phyloP scores from a whole-genome alignment of 2,113 vertebrate species.

The Agelaius tricolor region DNA sequence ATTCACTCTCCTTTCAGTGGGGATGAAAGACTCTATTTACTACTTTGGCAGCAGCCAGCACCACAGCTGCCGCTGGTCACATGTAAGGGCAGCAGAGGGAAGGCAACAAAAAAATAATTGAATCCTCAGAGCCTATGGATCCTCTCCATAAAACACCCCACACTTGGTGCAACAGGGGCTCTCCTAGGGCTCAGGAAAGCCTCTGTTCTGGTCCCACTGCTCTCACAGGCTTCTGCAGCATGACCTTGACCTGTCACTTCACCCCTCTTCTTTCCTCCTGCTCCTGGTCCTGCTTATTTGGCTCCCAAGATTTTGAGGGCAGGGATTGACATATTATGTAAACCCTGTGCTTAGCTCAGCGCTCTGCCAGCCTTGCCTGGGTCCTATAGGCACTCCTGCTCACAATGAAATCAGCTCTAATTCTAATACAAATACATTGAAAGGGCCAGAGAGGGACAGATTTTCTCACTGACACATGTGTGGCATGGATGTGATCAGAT shows the following conservation, averaged over 20 bases:
- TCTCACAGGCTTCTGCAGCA: neutral
- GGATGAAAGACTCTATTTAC: constrained; percentile 57
- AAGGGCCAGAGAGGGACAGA: neutral
- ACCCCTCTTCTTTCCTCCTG: neutral
- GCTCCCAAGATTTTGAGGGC: neutral
- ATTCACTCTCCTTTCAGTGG: constrained; percentile 36
- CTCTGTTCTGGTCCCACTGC: neutral
- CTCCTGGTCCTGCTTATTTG: neutral
- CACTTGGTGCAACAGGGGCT: neutral
- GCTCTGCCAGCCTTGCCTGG: neutral
- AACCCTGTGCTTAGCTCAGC: neutral
- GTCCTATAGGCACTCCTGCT: neutral
- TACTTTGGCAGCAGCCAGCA: constrained; percentile 27
- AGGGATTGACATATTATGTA: neutral
- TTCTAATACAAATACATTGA: neutral
- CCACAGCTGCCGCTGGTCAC: constrained; percentile 18
- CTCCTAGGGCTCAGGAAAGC: neutral
- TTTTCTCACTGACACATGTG: neutral
- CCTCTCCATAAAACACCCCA: neutral
- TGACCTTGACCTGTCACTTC: neutral
- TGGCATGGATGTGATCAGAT: neutral
- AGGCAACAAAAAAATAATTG: neutral
- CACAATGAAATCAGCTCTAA: neutral
- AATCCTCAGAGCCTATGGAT: neutral
- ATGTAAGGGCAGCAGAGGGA: neutral